Percentiles rank a stretch among this genome's conserved stretches.
phyloP scores from a whole-genome alignment of 1,140 invertebrate species.

The Panulirus ornatus region DNA sequence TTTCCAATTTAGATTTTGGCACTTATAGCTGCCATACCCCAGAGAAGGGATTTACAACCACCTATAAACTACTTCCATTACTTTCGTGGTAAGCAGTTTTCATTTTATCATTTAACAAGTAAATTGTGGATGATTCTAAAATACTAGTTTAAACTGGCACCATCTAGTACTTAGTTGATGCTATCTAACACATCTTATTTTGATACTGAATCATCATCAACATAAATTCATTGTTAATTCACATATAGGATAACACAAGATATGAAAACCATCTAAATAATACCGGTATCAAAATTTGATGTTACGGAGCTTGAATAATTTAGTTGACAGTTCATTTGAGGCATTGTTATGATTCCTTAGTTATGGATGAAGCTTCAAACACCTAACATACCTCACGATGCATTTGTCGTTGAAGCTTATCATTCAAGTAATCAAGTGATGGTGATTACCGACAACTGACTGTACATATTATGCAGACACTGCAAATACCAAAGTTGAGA shows the following conservation, averaged over 20 bases:
- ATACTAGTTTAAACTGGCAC: no score
- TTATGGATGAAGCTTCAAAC: not conserved
- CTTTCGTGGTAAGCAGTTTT: no score
- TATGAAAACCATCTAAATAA: not conserved
- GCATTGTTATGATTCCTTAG: not conserved
- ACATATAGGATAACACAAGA: not conserved
- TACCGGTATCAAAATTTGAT: not conserved
- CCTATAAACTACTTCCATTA: no score
- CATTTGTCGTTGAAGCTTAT: not conserved
- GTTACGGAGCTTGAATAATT: not conserved
- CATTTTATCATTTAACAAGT: no score
- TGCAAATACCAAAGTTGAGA: not conserved
- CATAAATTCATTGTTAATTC: not conserved
- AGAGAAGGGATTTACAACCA: no score
- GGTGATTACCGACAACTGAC: not conserved
- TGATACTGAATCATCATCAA: no score
- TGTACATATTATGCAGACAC: not conserved
- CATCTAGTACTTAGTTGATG: no score
- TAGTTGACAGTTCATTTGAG: not conserved
- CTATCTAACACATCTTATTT: no score
- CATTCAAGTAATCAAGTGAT: not conserved
- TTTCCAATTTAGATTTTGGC: conserved; percentile 1
- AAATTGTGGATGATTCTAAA: no score
- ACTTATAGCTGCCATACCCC: not conserved
- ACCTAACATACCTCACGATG: not conserved